These are phyloP conservation scores for Diplodus sargus DNA, from an alignment of 2,797 vertebrate genomes.

Conservation along the genomic window DNA sequence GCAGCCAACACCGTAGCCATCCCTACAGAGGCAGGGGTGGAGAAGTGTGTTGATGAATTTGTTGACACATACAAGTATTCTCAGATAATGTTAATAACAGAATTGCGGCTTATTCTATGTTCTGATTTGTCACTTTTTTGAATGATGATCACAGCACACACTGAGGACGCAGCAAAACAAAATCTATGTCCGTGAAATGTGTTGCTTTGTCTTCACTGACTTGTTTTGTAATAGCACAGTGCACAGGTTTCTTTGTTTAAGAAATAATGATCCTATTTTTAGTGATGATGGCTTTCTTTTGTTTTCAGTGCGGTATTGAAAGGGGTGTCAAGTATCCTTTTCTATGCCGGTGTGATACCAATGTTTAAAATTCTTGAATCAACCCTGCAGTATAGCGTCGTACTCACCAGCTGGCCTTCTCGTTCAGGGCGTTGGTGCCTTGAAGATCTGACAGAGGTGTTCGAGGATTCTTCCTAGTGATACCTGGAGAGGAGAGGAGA, in stretches of 20 bases:
- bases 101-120: not conserved
- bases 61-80: not conserved
- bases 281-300: too few species aligned
- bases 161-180: not conserved
- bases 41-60: not conserved
- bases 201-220: too few species aligned
- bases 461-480: constrained; percentile 90
- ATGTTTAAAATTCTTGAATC: too few species aligned
- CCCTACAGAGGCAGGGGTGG: constrained; percentile 54
- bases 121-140: not conserved
- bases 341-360: too few species aligned
- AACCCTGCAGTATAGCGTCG: not conserved
- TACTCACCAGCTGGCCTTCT: constrained; percentile 88
- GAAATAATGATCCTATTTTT: too few species aligned
- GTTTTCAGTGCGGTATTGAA: too few species aligned
- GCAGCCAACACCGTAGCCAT: constrained; percentile 83
- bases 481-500: constrained; percentile 76
- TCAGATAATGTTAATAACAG: not conserved
- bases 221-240: too few species aligned
- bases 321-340: too few species aligned
- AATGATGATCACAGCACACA: not conserved
- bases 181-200: not conserved
- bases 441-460: constrained; percentile 94
- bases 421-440: constrained; percentile 91
- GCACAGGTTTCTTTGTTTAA: too few species aligned